phyloP scores from a whole-genome alignment of 2,113 vertebrate species.

The Haemorhous mexicanus region DNA sequence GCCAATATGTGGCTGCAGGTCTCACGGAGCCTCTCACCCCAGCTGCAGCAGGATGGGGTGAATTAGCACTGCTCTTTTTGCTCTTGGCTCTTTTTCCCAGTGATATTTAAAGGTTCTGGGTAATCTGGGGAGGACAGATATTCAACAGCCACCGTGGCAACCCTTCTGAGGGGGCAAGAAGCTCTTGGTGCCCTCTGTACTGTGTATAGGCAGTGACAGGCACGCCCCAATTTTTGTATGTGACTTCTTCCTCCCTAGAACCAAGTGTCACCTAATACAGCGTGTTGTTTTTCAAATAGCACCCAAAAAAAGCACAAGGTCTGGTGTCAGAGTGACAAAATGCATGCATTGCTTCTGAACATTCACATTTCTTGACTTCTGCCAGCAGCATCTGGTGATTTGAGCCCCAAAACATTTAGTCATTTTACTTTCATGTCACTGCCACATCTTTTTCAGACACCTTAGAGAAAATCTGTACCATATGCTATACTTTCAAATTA shows the following conservation, averaged over 20 bases:
- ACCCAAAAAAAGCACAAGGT: not conserved
- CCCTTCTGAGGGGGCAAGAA: not conserved
- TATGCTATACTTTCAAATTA: not conserved
- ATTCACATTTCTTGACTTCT: not conserved
- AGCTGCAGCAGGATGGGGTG: not conserved
- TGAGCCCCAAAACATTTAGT: not conserved
- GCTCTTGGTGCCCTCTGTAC: not conserved
- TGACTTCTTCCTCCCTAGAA: not conserved
- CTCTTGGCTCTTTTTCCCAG: not conserved
- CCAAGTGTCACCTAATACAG: not conserved
- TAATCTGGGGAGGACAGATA: not conserved
- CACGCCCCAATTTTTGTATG: not conserved
- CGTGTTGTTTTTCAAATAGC: not conserved
- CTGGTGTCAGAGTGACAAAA: not conserved
- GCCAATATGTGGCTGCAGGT: not conserved
- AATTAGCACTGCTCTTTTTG: not conserved
- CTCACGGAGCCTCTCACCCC: not conserved
- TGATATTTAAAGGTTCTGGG: not conserved
- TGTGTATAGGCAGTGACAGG: not conserved
- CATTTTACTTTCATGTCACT: not conserved
- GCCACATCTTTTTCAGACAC: not conserved
- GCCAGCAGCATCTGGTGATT: not conserved
- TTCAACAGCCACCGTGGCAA: accelerated
- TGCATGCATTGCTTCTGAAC: not conserved
- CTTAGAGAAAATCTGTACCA: constrained; percentile 14